A percentile compares a stretch with the other conserved stretches of the same genome.
Evolutionary conservation across 2,113 vertebrate species (phyloP).

Genomic region (Nibea coibor): DNA sequence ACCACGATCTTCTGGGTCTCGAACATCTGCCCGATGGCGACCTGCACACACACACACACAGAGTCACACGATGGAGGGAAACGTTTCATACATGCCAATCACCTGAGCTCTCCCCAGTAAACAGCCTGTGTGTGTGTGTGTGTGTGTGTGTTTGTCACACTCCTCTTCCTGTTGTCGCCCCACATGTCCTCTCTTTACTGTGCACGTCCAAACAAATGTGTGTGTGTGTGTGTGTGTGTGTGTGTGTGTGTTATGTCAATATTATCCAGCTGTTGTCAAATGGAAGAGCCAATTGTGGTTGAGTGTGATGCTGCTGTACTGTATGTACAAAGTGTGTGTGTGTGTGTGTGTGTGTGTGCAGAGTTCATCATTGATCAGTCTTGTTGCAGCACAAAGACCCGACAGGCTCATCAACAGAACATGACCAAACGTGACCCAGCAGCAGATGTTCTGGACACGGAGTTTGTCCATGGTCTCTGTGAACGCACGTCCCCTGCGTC

Average conservation of each 20-base stretch:
- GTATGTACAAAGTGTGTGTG: slow-evolving; percentile 9
- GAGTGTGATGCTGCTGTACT: slow-evolving; percentile 1
- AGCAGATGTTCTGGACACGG: not conserved
- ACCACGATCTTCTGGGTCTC: slow-evolving; percentile 69
- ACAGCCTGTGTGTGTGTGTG: too few relatives aligned
- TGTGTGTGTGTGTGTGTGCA: slow-evolving; percentile 3
- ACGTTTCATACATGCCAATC: too few relatives aligned
- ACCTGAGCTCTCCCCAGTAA: too few relatives aligned
- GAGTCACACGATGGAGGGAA: not conserved
- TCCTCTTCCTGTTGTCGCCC: too few relatives aligned
- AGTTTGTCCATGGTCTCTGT: not conserved
- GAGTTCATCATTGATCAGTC: slow-evolving; percentile 43
- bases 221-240: slow-evolving; percentile 1
- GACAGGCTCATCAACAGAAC: slow-evolving; percentile 16
- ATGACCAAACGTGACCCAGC: slow-evolving; percentile 9
- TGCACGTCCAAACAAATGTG: not conserved
- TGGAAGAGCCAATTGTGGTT: slow-evolving; percentile 1
- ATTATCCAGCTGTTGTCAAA: slow-evolving; percentile 26
- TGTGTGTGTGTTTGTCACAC: too few relatives aligned
- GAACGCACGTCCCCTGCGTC: not conserved
- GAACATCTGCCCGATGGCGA: slow-evolving; percentile 72
- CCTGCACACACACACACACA: slow-evolving; percentile 50
- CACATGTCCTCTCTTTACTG: too few relatives aligned
- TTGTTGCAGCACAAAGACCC: slow-evolving; percentile 16
- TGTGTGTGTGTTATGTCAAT: slow-evolving; percentile 34